Conservation (phyloP, 2,888 invertebrate species). For the Hoplodrina ambigua region DNA sequence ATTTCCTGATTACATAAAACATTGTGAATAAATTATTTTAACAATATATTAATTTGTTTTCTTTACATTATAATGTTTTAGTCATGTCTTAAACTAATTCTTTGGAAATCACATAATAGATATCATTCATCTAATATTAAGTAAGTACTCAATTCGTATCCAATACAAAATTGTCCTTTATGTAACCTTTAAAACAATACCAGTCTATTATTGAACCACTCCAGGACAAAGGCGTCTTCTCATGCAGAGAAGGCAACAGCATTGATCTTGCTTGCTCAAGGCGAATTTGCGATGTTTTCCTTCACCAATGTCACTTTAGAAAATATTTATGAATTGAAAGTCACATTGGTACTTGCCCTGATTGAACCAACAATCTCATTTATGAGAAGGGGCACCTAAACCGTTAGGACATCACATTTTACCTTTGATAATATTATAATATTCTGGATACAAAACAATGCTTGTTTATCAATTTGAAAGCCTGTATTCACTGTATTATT, state of each 20-base stretch:
- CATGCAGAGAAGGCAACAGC: too few species aligned
- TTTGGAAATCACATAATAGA: not conserved
- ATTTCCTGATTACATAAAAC: constrained; percentile 17
- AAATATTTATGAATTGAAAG: too few species aligned
- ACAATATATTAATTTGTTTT: constrained; percentile 14
- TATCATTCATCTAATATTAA: not conserved
- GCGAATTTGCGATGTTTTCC: too few species aligned
- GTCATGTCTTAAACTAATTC: not conserved
- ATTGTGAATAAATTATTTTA: constrained; percentile 35
- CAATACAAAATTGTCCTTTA: not conserved
- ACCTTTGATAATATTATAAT: constrained; percentile 10
- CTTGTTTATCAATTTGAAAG: constrained; percentile 30
- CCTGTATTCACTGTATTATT: not conserved
- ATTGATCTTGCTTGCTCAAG: too few species aligned
- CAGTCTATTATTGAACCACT: too few species aligned
- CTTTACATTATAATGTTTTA: not conserved
- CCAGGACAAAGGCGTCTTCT: too few species aligned
- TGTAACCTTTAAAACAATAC: not conserved
- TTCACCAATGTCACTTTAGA: too few species aligned
- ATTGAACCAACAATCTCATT: too few species aligned
- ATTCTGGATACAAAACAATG: constrained; percentile 11
- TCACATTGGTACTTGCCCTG: too few species aligned
- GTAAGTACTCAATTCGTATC: not conserved
- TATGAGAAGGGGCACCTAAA: too few species aligned
- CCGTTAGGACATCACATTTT: too few species aligned